These are phyloP conservation scores for Motacilla alba DNA, from an alignment of 2,113 vertebrate species.

Conservation along the genomic window DNA sequence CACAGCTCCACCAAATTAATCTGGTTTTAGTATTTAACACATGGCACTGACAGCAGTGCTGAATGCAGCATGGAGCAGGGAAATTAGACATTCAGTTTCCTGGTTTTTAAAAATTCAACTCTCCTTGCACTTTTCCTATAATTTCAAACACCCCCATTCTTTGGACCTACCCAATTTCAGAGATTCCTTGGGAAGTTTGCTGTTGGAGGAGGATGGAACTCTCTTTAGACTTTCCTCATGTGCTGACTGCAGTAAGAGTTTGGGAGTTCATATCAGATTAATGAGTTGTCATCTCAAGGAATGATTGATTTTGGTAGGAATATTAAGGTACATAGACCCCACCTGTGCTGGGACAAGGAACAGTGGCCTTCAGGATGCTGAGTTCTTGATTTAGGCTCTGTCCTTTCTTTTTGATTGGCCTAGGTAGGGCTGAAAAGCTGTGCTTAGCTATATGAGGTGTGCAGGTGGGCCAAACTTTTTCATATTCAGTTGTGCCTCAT, in stretches of 20 bases:
- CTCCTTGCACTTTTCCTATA: not conserved
- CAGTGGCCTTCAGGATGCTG: not conserved
- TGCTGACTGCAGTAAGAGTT: not conserved
- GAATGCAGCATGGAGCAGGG: not conserved
- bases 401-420: not conserved
- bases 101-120: not conserved
- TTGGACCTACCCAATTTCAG: not conserved
- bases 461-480: not conserved
- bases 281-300: not conserved
- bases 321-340: not conserved
- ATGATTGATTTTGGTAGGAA: not conserved
- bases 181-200: not conserved
- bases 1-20: not conserved
- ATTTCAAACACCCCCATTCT: not conserved
- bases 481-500: fast-evolving
- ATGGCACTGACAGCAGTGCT: not conserved
- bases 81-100: not conserved
- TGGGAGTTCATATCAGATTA: not conserved
- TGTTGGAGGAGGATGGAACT: not conserved
- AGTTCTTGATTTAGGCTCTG: not conserved
- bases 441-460: not conserved
- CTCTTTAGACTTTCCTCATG: not conserved
- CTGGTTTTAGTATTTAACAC: not conserved
- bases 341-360: not conserved
- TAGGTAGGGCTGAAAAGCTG: not conserved